Evolutionary conservation across 2,113 vertebrate species (phyloP), one percentile per base, ranked within the genome.

Genomic region (Siniperca knerii): DNA sequence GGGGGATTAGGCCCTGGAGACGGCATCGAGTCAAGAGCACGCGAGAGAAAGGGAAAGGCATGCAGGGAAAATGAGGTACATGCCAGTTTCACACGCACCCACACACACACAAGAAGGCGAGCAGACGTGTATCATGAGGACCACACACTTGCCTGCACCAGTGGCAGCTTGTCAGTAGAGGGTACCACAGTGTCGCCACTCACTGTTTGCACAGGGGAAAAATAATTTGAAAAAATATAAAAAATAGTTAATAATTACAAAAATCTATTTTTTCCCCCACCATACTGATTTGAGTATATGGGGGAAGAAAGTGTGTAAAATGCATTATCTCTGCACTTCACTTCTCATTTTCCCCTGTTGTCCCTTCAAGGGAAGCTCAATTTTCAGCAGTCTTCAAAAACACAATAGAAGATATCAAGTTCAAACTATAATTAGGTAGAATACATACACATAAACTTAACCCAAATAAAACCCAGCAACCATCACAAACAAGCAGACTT

Each of bases 1-100:
- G 96, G 93, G 87, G 96, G 96, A 96, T 96, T 96, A 96, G 76
- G 80, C 62, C 72, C 72, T 42, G 13, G 81, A 73, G 84, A 76
- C 90, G 7, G 84, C 81, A 73, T 85, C 46, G 42, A 93, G 94
- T 95, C 95, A 94, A 95, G 94, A 93, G 93, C 71, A 58, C 0
- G 40, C 54, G 37, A 66, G 82, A 90, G 89, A 92, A 91, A 91
- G 86, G 79, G 88, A 91, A 84, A 90, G 90, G 87, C 89, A 83
- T 89, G 84, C 72, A 65, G 81, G 68, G 74, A 85, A 76, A 79
- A 87, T 48, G 74, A 87, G 87, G 74, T 87, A 46, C 86, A 87
- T 58, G 85, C 71, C 15, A 69, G 67, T 90, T 90, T 86, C 92
- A 89, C 86, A 92, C 58, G 71, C 77, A 89, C 70, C 57, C 72